Conservation (phyloP, 2,797 vertebrate species). For the Helicolenus hilgendorfi region DNA sequence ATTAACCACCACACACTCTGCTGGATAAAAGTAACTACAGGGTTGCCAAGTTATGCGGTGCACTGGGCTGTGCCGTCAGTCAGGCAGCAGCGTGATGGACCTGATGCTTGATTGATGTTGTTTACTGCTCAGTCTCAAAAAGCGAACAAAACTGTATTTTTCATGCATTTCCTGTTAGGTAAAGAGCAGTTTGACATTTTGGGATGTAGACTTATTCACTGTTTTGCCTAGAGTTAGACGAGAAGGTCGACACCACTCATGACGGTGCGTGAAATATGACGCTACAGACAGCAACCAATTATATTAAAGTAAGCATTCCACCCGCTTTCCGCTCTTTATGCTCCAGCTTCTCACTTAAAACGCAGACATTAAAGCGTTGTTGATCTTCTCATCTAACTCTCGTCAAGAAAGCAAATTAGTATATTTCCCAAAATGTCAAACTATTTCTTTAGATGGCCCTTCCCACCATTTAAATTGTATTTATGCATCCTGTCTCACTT, state of each 20-base stretch:
- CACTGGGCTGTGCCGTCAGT: slow-evolving; percentile 75
- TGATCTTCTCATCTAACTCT: neutral
- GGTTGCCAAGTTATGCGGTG: slow-evolving; percentile 81
- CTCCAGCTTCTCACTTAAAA: neutral
- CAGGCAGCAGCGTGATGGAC: slow-evolving; percentile 68
- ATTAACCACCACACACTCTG: slow-evolving; percentile 87
- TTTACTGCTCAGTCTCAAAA: slow-evolving; percentile 40
- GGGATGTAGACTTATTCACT: neutral
- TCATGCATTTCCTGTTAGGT: neutral
- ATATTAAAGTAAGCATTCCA: neutral
- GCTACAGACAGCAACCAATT: neutral
- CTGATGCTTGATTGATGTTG: slow-evolving; percentile 65
- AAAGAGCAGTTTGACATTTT: neutral
- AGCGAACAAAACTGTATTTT: slow-evolving; percentile 3
- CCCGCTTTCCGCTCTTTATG: neutral
- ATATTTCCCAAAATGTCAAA: neutral
- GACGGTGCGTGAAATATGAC: neutral
- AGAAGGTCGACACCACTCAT: neutral
- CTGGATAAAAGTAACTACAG: slow-evolving; percentile 83
- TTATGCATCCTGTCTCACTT: neutral
- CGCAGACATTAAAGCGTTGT: neutral
- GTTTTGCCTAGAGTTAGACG: neutral
- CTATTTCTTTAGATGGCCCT: neutral
- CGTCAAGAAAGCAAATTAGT: neutral
- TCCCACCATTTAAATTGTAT: neutral